Conservation (phyloP, 1,140 invertebrate genomes). For the Caenorhabditis inopinata region DNA sequence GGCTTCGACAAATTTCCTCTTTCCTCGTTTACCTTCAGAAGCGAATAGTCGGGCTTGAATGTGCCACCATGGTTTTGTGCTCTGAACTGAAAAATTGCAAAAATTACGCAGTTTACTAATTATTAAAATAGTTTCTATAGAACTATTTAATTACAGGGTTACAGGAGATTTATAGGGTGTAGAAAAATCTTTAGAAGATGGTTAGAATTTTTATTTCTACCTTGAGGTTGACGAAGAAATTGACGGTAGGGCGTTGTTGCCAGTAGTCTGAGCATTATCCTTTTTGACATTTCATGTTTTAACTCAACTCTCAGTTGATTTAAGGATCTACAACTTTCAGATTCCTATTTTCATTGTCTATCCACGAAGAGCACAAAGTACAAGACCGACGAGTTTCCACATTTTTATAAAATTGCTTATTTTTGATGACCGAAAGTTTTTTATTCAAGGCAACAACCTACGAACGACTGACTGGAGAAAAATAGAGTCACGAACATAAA, state of each 20-base stretch:
- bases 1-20: conserved; percentile 44
- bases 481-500: no score
- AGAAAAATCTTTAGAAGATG: not conserved
- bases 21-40: conserved; percentile 34
- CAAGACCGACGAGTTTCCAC: conserved; percentile 3
- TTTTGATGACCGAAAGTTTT: not conserved
- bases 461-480: no score
- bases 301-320: not conserved
- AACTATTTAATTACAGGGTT: no score
- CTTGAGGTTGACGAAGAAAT: not conserved
- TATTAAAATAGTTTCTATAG: no score
- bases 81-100: not conserved
- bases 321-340: no score
- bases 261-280: not conserved
- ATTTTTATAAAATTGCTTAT: not conserved
- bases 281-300: not conserved
- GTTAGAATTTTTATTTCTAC: not conserved
- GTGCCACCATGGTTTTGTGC: not conserved
- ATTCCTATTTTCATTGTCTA: no score
- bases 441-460: not conserved
- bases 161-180: no score
- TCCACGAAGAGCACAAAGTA: not conserved
- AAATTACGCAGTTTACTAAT: no score
- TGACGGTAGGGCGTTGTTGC: not conserved
- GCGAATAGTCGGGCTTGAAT: not conserved